Evolutionary conservation across 1,140 invertebrate species (phyloP).

Genomic region (Orchesella cincta): DNA sequence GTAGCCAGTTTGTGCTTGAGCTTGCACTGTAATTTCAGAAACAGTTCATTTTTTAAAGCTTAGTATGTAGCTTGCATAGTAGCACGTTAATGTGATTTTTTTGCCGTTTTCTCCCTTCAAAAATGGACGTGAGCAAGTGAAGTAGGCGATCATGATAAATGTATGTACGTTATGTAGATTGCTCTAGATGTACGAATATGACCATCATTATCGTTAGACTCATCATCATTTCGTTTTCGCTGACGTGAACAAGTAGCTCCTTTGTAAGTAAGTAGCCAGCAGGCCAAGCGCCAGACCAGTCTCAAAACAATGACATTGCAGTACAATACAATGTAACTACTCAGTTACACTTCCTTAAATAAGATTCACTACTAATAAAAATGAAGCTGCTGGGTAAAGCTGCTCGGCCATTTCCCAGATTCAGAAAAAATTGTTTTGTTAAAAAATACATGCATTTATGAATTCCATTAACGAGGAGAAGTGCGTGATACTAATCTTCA

Average conservation of each 20-base stretch:
- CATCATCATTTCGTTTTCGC: background rate
- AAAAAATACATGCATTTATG: too few relatives aligned
- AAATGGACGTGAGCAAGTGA: background rate
- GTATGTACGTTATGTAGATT: background rate
- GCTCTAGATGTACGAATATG: background rate
- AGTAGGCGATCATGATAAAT: background rate
- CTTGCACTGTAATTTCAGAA: background rate
- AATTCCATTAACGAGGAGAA: too few relatives aligned
- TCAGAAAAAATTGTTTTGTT: too few relatives aligned
- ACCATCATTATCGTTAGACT: background rate
- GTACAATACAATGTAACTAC: background rate
- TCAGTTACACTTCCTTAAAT: too few relatives aligned
- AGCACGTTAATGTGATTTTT: background rate
- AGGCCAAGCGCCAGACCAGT: background rate
- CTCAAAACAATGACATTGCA: background rate
- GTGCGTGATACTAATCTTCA: too few relatives aligned
- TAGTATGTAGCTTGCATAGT: background rate
- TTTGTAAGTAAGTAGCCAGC: background rate
- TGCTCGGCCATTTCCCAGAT: too few relatives aligned
- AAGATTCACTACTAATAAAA: too few relatives aligned
- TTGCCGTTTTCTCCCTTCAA: background rate
- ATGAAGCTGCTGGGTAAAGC: too few relatives aligned
- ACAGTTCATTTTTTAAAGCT: background rate
- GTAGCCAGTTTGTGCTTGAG: background rate
- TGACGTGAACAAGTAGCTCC: background rate